Evolutionary conservation across 1,140 invertebrate genomes (phyloP), one percentile per base, ranked within the genome.

Genomic region (Dreissena rostriformis): DNA sequence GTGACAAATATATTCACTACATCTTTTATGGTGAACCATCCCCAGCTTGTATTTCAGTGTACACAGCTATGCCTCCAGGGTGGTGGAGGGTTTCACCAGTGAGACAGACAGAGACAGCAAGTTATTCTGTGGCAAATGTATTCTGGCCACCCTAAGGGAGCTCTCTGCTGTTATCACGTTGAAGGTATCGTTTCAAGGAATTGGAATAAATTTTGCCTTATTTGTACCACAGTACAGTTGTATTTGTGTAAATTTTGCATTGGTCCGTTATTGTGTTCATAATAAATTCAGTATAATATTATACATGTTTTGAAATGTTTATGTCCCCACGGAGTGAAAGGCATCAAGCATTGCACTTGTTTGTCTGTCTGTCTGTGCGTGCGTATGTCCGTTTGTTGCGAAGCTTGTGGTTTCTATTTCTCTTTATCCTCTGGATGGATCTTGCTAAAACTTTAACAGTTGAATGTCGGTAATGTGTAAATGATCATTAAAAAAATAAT

Each of bases 141-240:
- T 82, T 8, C 55, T 82, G 11, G 28, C 52, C n/a, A 82, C 80
- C 0, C 80, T 82, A 0, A 74, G 70, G 49, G 80, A 82, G 55
- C 61, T 82, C n/a, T 65, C 80, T 0, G 71, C 80, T 39, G 80
- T 82, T 28, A 66, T 82, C n/a, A 51, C 80, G 1, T 63, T 82
- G 71, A 74, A 82, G 80, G 80, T 82, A 75, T 52, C 29, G 2
- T 2, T 26, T 68, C 26, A 22, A 49, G 19, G n/a, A n/a, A 67
- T 39, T 39, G 39, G 4, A 39, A 8, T 39, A 39, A 39, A 39
- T 8, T 39, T 39, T 2, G 39, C 8, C 39, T 2, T 8, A 39
- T 39, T 39, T 39, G 2, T 39, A 39, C 39, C 39, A 39, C 39
- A 39, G 39, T 39, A 39, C 39, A 5, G 8, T 39, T 39, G 39